Percentiles rank a stretch among this genome's conserved stretches.
phyloP scores from a whole-genome alignment of 2,888 invertebrate species.

The Luperina testacea region DNA sequence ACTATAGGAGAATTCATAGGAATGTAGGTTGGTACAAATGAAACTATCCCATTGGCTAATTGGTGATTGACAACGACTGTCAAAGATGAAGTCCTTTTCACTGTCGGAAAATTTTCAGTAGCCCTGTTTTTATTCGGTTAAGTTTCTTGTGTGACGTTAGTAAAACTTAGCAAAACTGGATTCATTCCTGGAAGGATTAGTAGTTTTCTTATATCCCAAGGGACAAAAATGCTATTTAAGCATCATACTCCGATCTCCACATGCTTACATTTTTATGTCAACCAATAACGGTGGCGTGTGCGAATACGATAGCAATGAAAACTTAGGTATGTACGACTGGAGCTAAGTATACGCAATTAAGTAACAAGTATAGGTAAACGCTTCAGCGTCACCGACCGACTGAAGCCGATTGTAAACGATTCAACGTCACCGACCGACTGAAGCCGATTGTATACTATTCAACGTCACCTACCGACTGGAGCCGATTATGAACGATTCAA shows the following conservation, averaged over 20 bases:
- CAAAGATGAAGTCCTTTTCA: not conserved
- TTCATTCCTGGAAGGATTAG: not conserved
- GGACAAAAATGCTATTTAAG: not conserved
- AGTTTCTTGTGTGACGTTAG: not conserved
- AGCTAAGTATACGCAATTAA: too few species aligned
- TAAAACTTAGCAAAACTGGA: not conserved
- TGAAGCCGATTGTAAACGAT: too few species aligned
- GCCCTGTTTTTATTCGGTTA: not conserved
- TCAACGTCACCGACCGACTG: too few species aligned
- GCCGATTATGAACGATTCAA: too few species aligned
- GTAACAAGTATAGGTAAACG: too few species aligned
- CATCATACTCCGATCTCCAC: not conserved
- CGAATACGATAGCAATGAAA: too few species aligned
- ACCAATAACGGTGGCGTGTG: not conserved
- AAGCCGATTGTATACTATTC: too few species aligned
- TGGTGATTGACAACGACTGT: not conserved
- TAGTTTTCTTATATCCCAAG: not conserved
- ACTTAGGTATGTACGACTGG: too few species aligned
- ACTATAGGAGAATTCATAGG: not conserved
- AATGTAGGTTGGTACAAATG: not conserved
- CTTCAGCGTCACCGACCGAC: too few species aligned
- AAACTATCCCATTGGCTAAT: conserved; percentile 1
- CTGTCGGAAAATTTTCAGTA: not conserved
- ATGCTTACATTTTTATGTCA: not conserved
- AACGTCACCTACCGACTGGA: too few species aligned